Percentiles rank a stretch among this genome's conserved stretches.
phyloP scores from a whole-genome alignment of 2,113 vertebrate genomes.

The Gadus chalcogrammus region DNA sequence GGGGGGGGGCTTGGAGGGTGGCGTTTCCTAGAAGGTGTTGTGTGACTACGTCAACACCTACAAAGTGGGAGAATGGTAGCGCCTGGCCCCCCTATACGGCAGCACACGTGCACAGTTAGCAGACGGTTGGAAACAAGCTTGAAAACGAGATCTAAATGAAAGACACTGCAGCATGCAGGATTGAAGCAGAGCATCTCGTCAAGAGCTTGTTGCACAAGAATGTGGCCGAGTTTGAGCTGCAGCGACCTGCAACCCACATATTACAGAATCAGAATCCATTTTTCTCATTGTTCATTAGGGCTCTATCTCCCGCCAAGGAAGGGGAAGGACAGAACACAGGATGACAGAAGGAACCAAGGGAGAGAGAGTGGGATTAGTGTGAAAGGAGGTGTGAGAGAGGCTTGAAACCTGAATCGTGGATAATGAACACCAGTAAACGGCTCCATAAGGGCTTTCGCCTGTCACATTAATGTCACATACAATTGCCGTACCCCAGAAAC shows the following conservation, averaged over 20 bases:
- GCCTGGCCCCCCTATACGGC: neutral
- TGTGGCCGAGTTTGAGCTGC: too few species aligned
- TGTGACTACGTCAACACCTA: conserved; percentile 30
- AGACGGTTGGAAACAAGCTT: too few species aligned
- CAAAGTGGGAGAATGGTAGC: neutral
- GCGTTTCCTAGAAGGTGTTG: conserved; percentile 16
- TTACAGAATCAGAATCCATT: neutral
- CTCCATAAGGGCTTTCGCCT: conserved; percentile 50
- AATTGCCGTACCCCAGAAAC: conserved; percentile 47
- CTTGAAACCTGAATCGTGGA: conserved; percentile 26
- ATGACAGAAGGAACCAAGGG: conserved; percentile 5
- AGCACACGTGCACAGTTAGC: too few species aligned
- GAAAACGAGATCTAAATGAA: too few species aligned
- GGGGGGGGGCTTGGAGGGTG: neutral
- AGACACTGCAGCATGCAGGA: too few species aligned
- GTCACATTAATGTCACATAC: conserved; percentile 59
- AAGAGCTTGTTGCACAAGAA: too few species aligned
- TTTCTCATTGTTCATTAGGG: neutral
- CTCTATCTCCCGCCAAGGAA: neutral
- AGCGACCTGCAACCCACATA: too few species aligned
- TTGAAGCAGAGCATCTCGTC: too few species aligned
- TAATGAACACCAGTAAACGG: conserved; percentile 52
- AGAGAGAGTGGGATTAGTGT: neutral
- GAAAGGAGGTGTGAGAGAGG: conserved; percentile 2
- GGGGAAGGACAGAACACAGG: neutral